A percentile compares a stretch with the other conserved stretches of the same genome.
phyloP scores from a whole-genome alignment of 2,888 invertebrate genomes.

The Caradrina kadenii region DNA sequence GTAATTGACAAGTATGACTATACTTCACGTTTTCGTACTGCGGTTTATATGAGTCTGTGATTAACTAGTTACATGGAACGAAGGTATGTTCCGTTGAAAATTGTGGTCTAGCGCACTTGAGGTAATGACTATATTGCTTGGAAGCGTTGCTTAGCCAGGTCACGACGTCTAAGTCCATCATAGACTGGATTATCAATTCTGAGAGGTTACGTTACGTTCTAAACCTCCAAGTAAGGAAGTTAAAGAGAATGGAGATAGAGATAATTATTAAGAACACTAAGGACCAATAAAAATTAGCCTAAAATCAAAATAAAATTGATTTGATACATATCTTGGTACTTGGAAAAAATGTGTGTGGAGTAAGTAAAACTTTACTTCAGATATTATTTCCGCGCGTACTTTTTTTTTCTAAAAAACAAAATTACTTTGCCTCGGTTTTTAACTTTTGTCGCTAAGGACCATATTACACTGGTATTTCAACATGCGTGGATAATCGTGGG shows the following conservation, averaged over 20 bases:
- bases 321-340: background rate
- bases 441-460: background rate
- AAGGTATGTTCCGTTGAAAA: constrained; percentile 29
- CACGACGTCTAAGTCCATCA: constrained; percentile 4
- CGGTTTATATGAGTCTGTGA: constrained; percentile 16
- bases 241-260: background rate
- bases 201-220: background rate
- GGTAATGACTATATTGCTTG: background rate
- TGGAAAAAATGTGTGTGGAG: too few species aligned
- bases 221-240: background rate
- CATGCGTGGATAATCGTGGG: too few species aligned
- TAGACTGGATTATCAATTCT: background rate
- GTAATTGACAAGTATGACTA: constrained; percentile 6
- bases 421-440: too few species aligned
- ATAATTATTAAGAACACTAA: too few species aligned
- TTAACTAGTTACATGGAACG: constrained; percentile 9
- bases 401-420: too few species aligned
- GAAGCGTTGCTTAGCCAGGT: background rate
- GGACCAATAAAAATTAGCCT: too few species aligned
- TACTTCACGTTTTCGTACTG: background rate
- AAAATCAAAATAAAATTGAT: too few species aligned
- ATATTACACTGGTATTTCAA: background rate
- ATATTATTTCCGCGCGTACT: too few species aligned
- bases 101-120: constrained; percentile 9
- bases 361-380: too few species aligned